Percentiles rank a stretch among this genome's conserved stretches.
These are phyloP conservation scores for Amblyteles armatorius DNA, from an alignment of 2,888 invertebrate species.

Conservation along the genomic window DNA sequence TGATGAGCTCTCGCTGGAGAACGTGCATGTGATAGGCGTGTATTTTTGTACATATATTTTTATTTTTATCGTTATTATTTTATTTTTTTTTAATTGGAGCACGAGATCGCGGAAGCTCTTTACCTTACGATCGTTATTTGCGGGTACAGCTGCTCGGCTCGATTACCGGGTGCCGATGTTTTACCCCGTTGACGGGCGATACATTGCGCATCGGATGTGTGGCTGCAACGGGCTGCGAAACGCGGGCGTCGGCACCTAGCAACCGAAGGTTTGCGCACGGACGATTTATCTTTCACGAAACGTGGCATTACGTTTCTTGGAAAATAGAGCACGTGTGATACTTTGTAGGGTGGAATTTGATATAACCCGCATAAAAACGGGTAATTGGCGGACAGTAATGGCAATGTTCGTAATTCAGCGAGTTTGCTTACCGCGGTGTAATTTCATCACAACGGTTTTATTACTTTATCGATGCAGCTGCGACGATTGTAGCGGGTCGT, in stretches of 20 bases:
- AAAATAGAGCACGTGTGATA: neutral
- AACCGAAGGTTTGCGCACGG: neutral
- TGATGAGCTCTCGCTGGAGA: conserved; percentile 43
- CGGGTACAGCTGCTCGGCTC: conserved; percentile 45
- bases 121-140: conserved; percentile 43
- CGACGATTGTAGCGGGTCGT: neutral
- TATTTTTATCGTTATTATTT: conserved; percentile 5
- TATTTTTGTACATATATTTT: neutral
- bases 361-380: conserved; percentile 5
- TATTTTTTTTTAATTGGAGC: conserved; percentile 30
- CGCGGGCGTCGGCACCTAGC: neutral
- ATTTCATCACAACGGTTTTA: neutral
- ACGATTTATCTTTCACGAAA: neutral
- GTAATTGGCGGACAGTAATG: neutral
- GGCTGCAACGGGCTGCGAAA: neutral
- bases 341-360: neutral
- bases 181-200: conserved; percentile 7
- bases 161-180: neutral
- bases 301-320: neutral
- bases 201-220: neutral
- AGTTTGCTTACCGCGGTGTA: neutral
- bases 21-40: conserved; percentile 8
- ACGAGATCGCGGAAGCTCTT: conserved; percentile 48
- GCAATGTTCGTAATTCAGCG: neutral
- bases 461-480: neutral